A percentile compares a stretch with the other conserved stretches of the same genome.
Conservation (phyloP, 2,113 vertebrate genomes). For the Sturnus vulgaris region DNA sequence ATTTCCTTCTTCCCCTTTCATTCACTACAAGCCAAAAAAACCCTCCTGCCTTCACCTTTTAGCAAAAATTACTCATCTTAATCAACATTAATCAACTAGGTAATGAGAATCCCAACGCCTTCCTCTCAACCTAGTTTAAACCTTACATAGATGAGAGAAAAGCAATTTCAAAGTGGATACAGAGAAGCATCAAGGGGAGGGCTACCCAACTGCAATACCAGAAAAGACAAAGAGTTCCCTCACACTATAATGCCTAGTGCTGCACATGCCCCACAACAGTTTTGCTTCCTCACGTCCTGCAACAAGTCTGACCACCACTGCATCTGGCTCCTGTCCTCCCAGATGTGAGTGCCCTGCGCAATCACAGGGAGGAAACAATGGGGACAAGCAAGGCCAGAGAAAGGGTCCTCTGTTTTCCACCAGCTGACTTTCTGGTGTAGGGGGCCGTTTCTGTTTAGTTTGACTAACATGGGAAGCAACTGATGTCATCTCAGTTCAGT, state of each 20-base stretch:
- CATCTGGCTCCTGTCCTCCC: rapidly evolving
- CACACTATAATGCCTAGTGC: rapidly evolving
- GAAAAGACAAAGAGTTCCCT: neutral
- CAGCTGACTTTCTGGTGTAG: neutral
- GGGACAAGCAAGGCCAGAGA: neutral
- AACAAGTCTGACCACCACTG: neutral
- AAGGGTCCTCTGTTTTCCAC: neutral
- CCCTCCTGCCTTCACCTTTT: neutral
- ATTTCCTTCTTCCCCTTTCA: neutral
- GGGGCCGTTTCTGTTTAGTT: neutral
- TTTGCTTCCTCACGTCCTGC: rapidly evolving
- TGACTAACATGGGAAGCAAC: neutral
- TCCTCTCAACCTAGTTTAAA: neutral
- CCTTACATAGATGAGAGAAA: rapidly evolving
- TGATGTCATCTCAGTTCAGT: rapidly evolving
- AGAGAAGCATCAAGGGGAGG: neutral
- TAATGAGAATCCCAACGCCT: rapidly evolving
- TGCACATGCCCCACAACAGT: neutral
- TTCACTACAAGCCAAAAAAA: neutral
- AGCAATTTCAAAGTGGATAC: neutral
- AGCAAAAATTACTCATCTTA: neutral
- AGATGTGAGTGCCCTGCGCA: rapidly evolving
- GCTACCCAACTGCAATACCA: rapidly evolving
- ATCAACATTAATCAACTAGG: neutral
- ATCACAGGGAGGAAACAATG: neutral